These are phyloP conservation scores for Drosophila bunnanda DNA, from an alignment of 2,888 invertebrate genomes.

Conservation along the genomic window DNA sequence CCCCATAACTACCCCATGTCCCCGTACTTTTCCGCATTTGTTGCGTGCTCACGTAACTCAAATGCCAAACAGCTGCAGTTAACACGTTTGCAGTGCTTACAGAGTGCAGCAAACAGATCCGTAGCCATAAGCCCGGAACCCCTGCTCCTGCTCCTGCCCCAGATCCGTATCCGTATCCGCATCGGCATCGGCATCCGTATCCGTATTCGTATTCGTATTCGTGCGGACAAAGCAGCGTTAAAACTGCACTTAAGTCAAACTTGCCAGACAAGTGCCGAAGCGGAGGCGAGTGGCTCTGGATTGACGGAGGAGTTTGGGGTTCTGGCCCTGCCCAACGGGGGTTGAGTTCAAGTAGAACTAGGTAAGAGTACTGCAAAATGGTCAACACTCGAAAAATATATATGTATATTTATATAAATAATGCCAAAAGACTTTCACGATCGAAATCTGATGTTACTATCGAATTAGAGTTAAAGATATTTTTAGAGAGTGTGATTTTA, in stretches of 20 bases:
- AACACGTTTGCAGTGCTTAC: slow-evolving; percentile 71
- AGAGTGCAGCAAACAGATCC: slow-evolving; percentile 52
- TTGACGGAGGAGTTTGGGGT: slow-evolving; percentile 10
- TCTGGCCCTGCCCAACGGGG: background rate
- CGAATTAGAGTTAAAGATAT: too few species aligned
- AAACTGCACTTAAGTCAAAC: slow-evolving; percentile 78
- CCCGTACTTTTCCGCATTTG: slow-evolving; percentile 54
- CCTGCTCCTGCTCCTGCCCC: slow-evolving; percentile 1
- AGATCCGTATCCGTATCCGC: slow-evolving; percentile 26
- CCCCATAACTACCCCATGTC: background rate
- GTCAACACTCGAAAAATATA: background rate
- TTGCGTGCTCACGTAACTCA: slow-evolving; percentile 74
- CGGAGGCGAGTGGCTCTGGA: slow-evolving; percentile 10
- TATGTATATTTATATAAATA: rapidly evolving
- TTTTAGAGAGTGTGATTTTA: too few species aligned
- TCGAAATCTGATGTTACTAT: background rate
- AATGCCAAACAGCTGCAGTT: slow-evolving; percentile 78
- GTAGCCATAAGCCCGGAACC: slow-evolving; percentile 10
- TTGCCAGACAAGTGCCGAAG: slow-evolving; percentile 70
- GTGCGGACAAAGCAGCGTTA: slow-evolving; percentile 66
- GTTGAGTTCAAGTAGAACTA: slow-evolving; percentile 2
- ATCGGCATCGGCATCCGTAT: background rate
- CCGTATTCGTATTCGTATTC: too few species aligned
- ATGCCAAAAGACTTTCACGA: background rate
- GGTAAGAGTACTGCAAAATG: slow-evolving; percentile 6